Evolutionary conservation across 2,888 invertebrate species (phyloP).

Genomic region (Nomada goodeniana): DNA sequence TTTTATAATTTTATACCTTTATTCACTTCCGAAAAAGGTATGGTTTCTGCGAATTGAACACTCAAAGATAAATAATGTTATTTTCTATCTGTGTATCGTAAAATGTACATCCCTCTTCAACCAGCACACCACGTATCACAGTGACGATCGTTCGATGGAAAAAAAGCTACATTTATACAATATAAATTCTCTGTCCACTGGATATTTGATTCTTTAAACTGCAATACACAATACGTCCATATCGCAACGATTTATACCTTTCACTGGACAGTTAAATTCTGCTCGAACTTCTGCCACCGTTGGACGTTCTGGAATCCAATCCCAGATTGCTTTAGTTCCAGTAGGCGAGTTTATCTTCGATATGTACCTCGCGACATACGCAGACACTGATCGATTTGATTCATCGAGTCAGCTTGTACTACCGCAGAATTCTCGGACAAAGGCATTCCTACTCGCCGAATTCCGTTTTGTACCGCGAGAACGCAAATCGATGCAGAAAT

Average conservation of each 20-base stretch:
- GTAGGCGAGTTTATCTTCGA: conserved; percentile 62
- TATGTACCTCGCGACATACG: conserved; percentile 56
- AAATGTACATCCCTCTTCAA: neutral
- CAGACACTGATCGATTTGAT: conserved; percentile 63
- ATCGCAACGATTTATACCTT: conserved; percentile 1
- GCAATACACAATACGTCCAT: neutral
- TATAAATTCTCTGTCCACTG: neutral
- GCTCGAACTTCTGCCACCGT: conserved; percentile 46
- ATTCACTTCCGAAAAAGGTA: too few relatives aligned
- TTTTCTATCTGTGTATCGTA: neutral
- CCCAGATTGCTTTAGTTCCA: conserved; percentile 67
- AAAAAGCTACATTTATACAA: too few relatives aligned
- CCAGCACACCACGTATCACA: neutral
- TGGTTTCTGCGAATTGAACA: neutral
- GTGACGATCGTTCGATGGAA: neutral
- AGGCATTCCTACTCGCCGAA: conserved; percentile 51
- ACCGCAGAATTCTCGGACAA: conserved; percentile 35
- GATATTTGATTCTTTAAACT: neutral
- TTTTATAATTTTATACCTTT: too few relatives aligned
- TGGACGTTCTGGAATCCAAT: conserved; percentile 59
- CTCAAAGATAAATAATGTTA: neutral
- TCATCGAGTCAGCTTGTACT: conserved; percentile 57
- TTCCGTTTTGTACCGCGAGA: conserved; percentile 41
- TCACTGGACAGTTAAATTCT: conserved; percentile 46
- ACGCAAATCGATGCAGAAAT: neutral